Evolutionary conservation across 2,113 vertebrate species (phyloP).

Genomic region (Melospiza melodia): DNA sequence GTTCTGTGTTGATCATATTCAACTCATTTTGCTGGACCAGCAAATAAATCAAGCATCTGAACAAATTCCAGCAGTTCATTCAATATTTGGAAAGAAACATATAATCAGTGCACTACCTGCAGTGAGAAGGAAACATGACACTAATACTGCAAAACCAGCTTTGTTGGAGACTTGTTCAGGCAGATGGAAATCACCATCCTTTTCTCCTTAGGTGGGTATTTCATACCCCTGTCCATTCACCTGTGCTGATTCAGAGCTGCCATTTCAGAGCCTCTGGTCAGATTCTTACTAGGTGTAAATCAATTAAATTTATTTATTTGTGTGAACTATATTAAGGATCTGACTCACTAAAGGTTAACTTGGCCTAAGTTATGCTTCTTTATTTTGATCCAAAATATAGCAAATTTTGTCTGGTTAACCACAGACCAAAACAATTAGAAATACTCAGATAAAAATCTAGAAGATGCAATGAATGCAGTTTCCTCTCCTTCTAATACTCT

Average conservation of each 20-base stretch:
- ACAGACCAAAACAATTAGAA: neutral
- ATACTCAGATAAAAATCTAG: neutral
- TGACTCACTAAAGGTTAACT: neutral
- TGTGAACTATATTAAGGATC: neutral
- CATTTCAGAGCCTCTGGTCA: neutral
- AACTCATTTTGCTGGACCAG: neutral
- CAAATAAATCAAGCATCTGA: neutral
- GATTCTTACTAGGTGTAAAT: neutral
- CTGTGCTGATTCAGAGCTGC: neutral
- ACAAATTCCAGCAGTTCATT: neutral
- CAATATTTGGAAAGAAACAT: constrained; percentile 33
- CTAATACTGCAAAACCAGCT: neutral
- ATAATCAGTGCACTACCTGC: neutral
- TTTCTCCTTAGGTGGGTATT: neutral
- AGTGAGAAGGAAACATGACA: constrained; percentile 19
- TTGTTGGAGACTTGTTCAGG: neutral
- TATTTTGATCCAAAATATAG: neutral
- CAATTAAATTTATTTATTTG: neutral
- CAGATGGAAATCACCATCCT: neutral
- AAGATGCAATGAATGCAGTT: neutral
- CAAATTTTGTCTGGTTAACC: neutral
- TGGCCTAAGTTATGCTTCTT: neutral
- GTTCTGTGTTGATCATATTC: neutral
- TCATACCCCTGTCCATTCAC: neutral
- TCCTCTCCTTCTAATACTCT: neutral